Evolutionary conservation across 2,797 vertebrate genomes (phyloP).

Genomic region (Periophthalmus magnuspinnatus): DNA sequence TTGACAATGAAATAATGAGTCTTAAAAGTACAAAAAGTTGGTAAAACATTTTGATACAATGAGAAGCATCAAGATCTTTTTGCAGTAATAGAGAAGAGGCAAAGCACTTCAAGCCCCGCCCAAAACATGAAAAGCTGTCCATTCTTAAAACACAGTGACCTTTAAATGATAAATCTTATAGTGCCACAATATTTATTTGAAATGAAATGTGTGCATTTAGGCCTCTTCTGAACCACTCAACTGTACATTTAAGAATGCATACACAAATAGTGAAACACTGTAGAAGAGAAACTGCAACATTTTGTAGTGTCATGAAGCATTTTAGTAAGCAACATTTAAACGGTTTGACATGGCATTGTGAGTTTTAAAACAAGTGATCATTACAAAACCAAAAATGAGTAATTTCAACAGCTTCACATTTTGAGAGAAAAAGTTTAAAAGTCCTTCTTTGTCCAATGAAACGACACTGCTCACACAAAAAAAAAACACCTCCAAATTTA

Average conservation of each 20-base stretch:
- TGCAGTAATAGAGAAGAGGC: slow-evolving; percentile 47
- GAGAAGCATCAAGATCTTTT: slow-evolving; percentile 59
- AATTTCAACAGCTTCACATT: slow-evolving; percentile 67
- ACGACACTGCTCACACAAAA: slow-evolving; percentile 47
- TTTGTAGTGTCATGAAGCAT: slow-evolving; percentile 82
- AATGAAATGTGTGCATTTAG: slow-evolving; percentile 72
- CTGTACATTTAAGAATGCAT: slow-evolving; percentile 75
- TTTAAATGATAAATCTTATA: slow-evolving; percentile 60
- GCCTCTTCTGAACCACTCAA: slow-evolving; percentile 79
- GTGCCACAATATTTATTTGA: slow-evolving; percentile 74
- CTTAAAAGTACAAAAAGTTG: slow-evolving; percentile 77
- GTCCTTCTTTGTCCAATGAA: slow-evolving; percentile 58
- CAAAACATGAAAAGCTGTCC: slow-evolving; percentile 46
- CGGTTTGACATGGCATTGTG: slow-evolving; percentile 57
- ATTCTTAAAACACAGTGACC: slow-evolving; percentile 62
- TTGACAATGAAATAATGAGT: slow-evolving; percentile 70
- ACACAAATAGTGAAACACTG: slow-evolving; percentile 81
- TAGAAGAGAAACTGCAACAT: slow-evolving; percentile 84
- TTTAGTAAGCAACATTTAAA: slow-evolving; percentile 67
- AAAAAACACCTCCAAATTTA: slow-evolving; percentile 32
- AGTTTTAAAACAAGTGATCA: slow-evolving; percentile 52
- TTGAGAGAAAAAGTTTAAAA: slow-evolving; percentile 65
- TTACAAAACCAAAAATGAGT: slow-evolving; percentile 42
- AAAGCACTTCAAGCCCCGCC: slow-evolving; percentile 56
- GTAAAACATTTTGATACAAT: slow-evolving; percentile 75